These are phyloP conservation scores for Drosophila trichaetosa DNA, from an alignment of 2,888 invertebrate genomes.

Conservation along the genomic window DNA sequence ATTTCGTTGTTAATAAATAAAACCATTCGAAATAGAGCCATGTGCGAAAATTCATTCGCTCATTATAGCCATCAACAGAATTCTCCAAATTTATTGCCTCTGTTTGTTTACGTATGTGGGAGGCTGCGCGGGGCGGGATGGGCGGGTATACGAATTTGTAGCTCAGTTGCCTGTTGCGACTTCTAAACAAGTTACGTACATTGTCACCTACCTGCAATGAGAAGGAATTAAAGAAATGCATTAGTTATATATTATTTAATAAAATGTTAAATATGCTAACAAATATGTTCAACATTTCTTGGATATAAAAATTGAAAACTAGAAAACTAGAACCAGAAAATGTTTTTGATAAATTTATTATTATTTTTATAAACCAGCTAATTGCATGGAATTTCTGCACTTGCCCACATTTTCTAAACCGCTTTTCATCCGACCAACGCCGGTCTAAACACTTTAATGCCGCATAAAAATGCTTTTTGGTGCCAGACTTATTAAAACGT, in stretches of 20 bases:
- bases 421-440: neutral
- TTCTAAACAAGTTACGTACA: slow-evolving; percentile 75
- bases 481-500: slow-evolving; percentile 36
- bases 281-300: neutral
- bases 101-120: slow-evolving; percentile 14
- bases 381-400: neutral
- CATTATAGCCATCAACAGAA: slow-evolving; percentile 23
- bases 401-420: neutral
- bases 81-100: slow-evolving; percentile 1
- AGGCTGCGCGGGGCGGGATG: neutral
- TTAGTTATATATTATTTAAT: slow-evolving; percentile 3
- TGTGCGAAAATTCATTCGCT: slow-evolving; percentile 42
- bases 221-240: slow-evolving; percentile 34
- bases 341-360: neutral
- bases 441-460: neutral
- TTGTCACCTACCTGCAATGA: slow-evolving; percentile 85
- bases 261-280: neutral
- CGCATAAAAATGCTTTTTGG: neutral
- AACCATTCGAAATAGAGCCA: slow-evolving; percentile 33
- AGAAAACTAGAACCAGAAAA: too few species aligned
- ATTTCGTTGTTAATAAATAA: slow-evolving; percentile 46
- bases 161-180: neutral
- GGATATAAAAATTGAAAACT: neutral
- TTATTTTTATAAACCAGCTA: neutral
- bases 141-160: too few species aligned